A percentile compares a stretch with the other conserved stretches of the same genome.
phyloP scores from a whole-genome alignment of 2,888 invertebrate genomes.

The Silvanus unidentatus region DNA sequence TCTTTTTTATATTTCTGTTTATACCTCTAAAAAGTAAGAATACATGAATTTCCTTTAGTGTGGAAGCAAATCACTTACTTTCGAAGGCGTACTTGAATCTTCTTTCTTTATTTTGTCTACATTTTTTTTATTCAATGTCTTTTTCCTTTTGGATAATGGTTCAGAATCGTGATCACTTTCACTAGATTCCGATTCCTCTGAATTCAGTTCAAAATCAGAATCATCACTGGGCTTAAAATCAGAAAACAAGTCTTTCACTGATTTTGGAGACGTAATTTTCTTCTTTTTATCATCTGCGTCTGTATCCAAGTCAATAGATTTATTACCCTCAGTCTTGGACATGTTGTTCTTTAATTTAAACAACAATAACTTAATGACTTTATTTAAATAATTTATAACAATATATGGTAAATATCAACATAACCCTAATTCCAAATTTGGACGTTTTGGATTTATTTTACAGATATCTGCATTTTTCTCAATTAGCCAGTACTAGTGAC shows the following conservation, averaged over 20 bases:
- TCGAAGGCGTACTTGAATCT: slow-evolving; percentile 2
- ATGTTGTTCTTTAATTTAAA: too few relatives aligned
- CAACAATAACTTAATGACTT: too few relatives aligned
- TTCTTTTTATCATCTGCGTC: slow-evolving; percentile 9
- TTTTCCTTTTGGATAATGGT: slow-evolving; percentile 28
- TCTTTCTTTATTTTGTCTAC: slow-evolving; percentile 8
- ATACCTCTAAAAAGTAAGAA: slow-evolving; percentile 22
- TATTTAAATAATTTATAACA: too few relatives aligned
- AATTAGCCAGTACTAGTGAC: too few relatives aligned
- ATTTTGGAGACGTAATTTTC: slow-evolving; percentile 21
- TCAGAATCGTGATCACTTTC: slow-evolving; percentile 25
- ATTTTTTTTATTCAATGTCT: slow-evolving; percentile 19
- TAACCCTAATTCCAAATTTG: too few relatives aligned
- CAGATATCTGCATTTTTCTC: too few relatives aligned
- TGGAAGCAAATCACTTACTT: too few relatives aligned
- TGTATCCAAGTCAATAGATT: too few relatives aligned
- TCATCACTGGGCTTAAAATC: slow-evolving; percentile 32
- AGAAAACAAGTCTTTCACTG: slow-evolving; percentile 35
- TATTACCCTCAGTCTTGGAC: too few relatives aligned
- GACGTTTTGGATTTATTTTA: too few relatives aligned
- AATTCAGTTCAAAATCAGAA: slow-evolving; percentile 26
- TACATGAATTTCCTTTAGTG: too few relatives aligned
- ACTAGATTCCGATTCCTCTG: slow-evolving; percentile 23
- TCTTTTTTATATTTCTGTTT: slow-evolving; percentile 41
- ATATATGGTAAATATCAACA: too few relatives aligned